Percentiles rank a stretch among this genome's conserved stretches.
These are phyloP conservation scores for Himalopsyche japonica DNA, from an alignment of 2,888 invertebrate genomes.

Conservation along the genomic window DNA sequence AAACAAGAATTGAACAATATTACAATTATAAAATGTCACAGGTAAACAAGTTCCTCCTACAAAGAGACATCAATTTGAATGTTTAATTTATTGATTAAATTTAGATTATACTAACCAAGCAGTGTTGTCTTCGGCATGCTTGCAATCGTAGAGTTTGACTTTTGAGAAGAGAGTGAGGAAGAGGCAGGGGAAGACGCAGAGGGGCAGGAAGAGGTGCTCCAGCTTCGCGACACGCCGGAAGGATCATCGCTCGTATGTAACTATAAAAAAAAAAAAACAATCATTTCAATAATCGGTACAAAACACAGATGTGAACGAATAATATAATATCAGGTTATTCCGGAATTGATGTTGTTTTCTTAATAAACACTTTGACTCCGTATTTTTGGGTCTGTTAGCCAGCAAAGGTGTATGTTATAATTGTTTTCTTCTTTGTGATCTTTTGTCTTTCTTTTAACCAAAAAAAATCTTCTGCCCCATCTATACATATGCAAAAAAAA, in stretches of 20 bases:
- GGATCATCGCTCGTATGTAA: conserved; percentile 34
- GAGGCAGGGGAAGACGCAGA: conserved; percentile 34
- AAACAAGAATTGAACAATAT: conserved; percentile 41
- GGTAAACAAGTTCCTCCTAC: no score
- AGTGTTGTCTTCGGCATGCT: conserved; percentile 69
- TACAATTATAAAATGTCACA: neutral
- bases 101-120: conserved; percentile 71
- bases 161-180: conserved; percentile 28
- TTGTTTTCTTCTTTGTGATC: no score
- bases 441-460: no score
- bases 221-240: conserved; percentile 40
- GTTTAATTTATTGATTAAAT: no score
- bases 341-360: no score
- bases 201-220: conserved; percentile 69
- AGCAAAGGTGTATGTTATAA: no score
- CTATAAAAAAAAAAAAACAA: conserved; percentile 4
- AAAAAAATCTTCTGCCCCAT: no score
- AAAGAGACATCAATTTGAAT: no score
- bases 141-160: conserved; percentile 35
- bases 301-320: neutral
- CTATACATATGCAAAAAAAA: no score
- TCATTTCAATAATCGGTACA: neutral
- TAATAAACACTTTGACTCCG: no score
- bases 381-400: no score
- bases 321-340: no score